Evolutionary conservation across 1,140 invertebrate genomes (phyloP), one percentile per base, ranked within the genome.

Genomic region (Rhagoletis zephyria): DNA sequence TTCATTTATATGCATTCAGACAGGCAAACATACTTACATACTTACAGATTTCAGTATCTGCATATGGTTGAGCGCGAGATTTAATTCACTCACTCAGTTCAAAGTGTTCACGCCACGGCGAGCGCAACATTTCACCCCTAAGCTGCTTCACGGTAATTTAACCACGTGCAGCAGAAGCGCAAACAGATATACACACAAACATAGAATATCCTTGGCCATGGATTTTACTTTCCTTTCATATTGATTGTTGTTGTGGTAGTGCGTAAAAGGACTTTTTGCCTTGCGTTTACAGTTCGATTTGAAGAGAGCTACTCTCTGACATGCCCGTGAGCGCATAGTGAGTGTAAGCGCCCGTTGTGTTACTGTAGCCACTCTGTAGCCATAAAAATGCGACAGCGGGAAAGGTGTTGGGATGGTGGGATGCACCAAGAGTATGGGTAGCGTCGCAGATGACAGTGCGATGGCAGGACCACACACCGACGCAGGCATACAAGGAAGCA

Each of bases 101-200:
- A 81, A 81, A 81, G 74, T 81, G 74, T 51, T 81, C 19, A 81
- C 16, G 74, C 5, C n/a, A 51, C 48, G 48, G 16, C n/a, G 74
- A 81, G 48, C 74, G 74, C 4, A 48, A 14, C 48, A 81, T 81
- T 81, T 81, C 74, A 81, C 48, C 74, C 74, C 51, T 56, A 81
- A 81, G 45, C 74, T 81, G 48, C 74, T 81, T 81, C 74, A 81
- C 74, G 74, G 74, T 56, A 81, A 81, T 81, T 81, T 81, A 81
- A 81, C 48, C 74, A 81, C 74, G 74, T 81, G 74, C 74, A 81
- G n/a, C 48, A 19, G 74, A 59, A 56, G 7, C 16, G n/a, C 61
- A n/a, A 14, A 63, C 61, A 63, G 16, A 9, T 14, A 63, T 4
- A 63, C 61, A 4, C 61, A 77, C 16, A 14, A 30, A 3, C 45